Base-by-base conservation (phyloP, 2,888 invertebrate genomes). In the Dinocampus coccinellae region DNA sequence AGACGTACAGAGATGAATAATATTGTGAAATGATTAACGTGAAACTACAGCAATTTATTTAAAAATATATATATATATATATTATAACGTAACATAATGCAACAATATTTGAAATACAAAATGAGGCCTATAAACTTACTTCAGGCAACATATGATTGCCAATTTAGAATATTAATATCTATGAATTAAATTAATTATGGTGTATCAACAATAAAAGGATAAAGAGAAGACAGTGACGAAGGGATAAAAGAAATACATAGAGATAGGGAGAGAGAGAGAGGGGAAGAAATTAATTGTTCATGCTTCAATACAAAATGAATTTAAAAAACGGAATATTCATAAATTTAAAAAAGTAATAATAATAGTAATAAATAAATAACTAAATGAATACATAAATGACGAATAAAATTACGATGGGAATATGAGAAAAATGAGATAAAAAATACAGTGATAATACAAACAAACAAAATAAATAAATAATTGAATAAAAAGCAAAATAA, bases 91-190 rank as follows among this genome's bases (percentile, higher is more conserved):
- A 58, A 34, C 13, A 34, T 16, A 34, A 58, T 29, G 7, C 34
- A 58, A 29, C 10, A 33, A 58, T 33, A 13, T 29, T 29, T 20
- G 10, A 58, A 11, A 66, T 22, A 57, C 74, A 81, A 77, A 75
- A 81, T 81, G 85, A 86, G 86, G 86, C 86, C 86, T 86, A 86
- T 82, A 83, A 85, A 86, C 86, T 86, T 86, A 86, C 81, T 83
- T 71, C 47, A 77, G 83, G 86, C 84, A 85, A 55, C 33, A 62
- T 16, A 1, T 52, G 75, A 78, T 84, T 86, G 86, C 86, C 86
- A 81, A 83, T 79, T 77, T 83, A 85, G 82, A 80, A 79, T 77
- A 76, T 78, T 74, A 75, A 74, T 70, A 75, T 62, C 70, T 66
- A 53, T 34, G 58, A 68, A 73, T 36, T 60, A 69, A 53, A 47